Evolutionary conservation across 2,888 invertebrate genomes (phyloP).

Genomic region (Brenthis daphne): DNA sequence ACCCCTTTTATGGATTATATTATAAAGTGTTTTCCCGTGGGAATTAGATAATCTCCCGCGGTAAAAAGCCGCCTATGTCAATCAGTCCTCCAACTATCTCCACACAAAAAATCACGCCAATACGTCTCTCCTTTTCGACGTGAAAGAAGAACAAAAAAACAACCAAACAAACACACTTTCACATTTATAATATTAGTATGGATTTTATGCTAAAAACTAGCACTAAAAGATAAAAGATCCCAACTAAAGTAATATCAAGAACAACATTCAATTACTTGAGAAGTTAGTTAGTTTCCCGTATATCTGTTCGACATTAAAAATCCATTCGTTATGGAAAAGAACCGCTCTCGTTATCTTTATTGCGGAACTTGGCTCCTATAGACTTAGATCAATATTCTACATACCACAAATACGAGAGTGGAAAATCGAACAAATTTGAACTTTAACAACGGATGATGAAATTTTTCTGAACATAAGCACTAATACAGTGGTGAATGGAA

Average conservation of each 20-base stretch:
- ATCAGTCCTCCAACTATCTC: no score
- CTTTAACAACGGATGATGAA: not conserved
- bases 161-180: not conserved
- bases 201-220: conserved; percentile 7
- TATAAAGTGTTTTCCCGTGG: no score
- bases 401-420: conserved; percentile 10
- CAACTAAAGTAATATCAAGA: conserved; percentile 29
- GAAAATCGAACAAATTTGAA: not conserved
- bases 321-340: conserved; percentile 65
- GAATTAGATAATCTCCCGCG: no score
- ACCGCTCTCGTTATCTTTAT: conserved; percentile 73
- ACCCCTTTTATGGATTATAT: no score
- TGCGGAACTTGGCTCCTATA: conserved; percentile 56
- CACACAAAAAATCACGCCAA: no score
- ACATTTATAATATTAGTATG: not conserved
- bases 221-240: conserved; percentile 15
- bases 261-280: conserved; percentile 36
- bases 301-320: conserved; percentile 68
- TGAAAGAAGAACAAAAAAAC: no score
- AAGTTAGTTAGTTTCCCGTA: conserved; percentile 40
- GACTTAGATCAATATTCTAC: conserved; percentile 36
- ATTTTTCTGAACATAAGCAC: not conserved
- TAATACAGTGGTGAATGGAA: no score
- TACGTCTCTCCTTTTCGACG: no score
- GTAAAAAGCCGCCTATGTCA: no score